phyloP scores from a whole-genome alignment of 2,888 invertebrate species.

The Vesta saturnalis region DNA sequence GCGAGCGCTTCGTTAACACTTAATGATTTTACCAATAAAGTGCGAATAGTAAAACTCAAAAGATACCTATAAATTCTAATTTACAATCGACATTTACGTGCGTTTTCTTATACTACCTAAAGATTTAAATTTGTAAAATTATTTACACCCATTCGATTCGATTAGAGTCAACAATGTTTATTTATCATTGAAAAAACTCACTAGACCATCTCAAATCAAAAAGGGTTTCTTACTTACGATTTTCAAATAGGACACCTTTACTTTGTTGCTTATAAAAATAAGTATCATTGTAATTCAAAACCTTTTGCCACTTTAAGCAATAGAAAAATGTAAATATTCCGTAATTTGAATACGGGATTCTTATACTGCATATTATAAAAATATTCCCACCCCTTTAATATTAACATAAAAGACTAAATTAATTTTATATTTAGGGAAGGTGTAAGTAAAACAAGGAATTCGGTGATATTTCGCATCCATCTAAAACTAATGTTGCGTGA shows the following conservation, averaged over 20 bases:
- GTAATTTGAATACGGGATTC: conserved; percentile 25
- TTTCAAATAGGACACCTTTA: conserved; percentile 48
- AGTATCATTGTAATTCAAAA: conserved; percentile 42
- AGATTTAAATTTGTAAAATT: background rate
- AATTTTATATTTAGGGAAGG: background rate
- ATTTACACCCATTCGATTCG: background rate
- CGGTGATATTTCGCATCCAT: conserved; percentile 26
- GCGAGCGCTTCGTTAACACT: too few species aligned
- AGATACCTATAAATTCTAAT: too few species aligned
- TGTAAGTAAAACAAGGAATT: conserved; percentile 17
- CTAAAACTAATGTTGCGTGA: conserved; percentile 41
- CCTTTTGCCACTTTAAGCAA: conserved; percentile 32
- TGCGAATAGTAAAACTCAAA: too few species aligned
- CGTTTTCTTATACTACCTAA: background rate
- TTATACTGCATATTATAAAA: conserved; percentile 13
- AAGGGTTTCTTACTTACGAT: conserved; percentile 38
- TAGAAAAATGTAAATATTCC: conserved; percentile 30
- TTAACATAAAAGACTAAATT: background rate
- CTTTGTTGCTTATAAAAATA: conserved; percentile 47
- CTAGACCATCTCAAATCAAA: conserved; percentile 39
- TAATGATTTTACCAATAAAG: too few species aligned
- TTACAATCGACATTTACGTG: too few species aligned
- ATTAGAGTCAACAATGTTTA: conserved; percentile 24
- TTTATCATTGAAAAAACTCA: conserved; percentile 27
- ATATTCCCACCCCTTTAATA: conserved; percentile 30